A percentile compares a stretch with the other conserved stretches of the same genome.
These are phyloP conservation scores for Odontesthes bonariensis DNA, from an alignment of 2,113 vertebrate species.

Conservation along the genomic window DNA sequence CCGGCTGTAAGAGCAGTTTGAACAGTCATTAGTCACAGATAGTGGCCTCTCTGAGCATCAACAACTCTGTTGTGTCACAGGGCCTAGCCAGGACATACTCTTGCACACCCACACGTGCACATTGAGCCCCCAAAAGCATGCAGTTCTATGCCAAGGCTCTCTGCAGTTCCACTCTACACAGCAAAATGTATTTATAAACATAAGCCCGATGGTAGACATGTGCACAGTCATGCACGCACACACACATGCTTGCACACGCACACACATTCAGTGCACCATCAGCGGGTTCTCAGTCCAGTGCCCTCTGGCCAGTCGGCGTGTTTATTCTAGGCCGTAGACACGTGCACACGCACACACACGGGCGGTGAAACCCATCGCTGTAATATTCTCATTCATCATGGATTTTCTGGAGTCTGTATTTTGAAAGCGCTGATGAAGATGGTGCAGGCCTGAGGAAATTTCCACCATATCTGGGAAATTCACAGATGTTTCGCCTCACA, in stretches of 20 bases:
- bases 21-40: conserved; percentile 28
- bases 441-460: too few relatives aligned
- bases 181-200: conserved; percentile 86
- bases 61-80: conserved; percentile 27
- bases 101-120: conserved; percentile 28
- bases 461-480: too few relatives aligned
- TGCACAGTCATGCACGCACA: neutral
- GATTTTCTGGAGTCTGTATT: conserved; percentile 17
- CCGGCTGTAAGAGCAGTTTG: neutral
- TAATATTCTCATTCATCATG: conserved; percentile 2
- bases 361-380: neutral
- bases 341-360: conserved; percentile 9
- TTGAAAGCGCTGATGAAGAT: neutral
- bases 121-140: conserved; percentile 61
- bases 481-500: too few relatives aligned
- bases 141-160: conserved; percentile 68
- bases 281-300: conserved; percentile 76
- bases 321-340: conserved; percentile 67
- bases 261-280: conserved; percentile 68
- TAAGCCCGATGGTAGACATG: conserved; percentile 70
- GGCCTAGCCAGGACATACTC: conserved; percentile 51
- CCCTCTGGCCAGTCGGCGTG: conserved; percentile 61
- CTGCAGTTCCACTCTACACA: conserved; percentile 80
- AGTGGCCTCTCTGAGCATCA: conserved; percentile 14
- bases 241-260: conserved; percentile 25